Evolutionary conservation across 2,113 vertebrate species (phyloP), one percentile per base, ranked within the genome.

Genomic region (Peucedramus taeniatus): DNA sequence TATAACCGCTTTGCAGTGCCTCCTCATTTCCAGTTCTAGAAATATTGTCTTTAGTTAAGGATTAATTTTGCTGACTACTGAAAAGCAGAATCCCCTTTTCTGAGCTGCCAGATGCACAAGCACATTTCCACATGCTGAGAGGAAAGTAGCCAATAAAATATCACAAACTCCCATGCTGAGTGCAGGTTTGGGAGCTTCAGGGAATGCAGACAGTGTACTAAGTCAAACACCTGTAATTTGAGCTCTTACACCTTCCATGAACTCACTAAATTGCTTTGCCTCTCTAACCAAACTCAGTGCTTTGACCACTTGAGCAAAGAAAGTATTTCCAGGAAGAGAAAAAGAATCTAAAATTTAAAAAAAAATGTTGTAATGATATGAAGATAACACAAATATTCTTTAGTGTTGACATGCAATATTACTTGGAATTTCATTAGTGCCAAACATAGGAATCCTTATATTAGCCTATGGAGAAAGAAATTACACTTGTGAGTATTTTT

Each of bases 211-310:
- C 9, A 53, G 65, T 37, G 18, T 37, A 26, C 18, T 45, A 61
- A 78, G 80, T 91, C 82, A 86, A 89, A 20, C 1, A 4, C 19
- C 39, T 83, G 49, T 74, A 68, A 82, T 95, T 81, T 92, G 68
- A 93, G 30, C 14, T 77, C 68, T 95, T 92, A 87, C 57, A 90
- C 57, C 79, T 91, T 93, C 31, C 40, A 63, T 77, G 63, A 94
- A 74, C 81, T 79, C 50, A 47, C 15, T 74, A 54, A 89, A 87
- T 91, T 92, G 30, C 39, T 94, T 88, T 93, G 39, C 57, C 47
- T 79, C 42, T 75, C 50, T 77, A 56, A 85, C 44, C 33, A 87
- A 15, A 4, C 11, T 82, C 64, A 61, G 7, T 42, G n/a, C 28
- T 86, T 69, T 69, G 49, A n/a, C 21, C 5, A 17, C 53, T 60